These are phyloP conservation scores for Neoseiulus cucumeris DNA, from an alignment of 1,140 invertebrate species.

Conservation along the genomic window DNA sequence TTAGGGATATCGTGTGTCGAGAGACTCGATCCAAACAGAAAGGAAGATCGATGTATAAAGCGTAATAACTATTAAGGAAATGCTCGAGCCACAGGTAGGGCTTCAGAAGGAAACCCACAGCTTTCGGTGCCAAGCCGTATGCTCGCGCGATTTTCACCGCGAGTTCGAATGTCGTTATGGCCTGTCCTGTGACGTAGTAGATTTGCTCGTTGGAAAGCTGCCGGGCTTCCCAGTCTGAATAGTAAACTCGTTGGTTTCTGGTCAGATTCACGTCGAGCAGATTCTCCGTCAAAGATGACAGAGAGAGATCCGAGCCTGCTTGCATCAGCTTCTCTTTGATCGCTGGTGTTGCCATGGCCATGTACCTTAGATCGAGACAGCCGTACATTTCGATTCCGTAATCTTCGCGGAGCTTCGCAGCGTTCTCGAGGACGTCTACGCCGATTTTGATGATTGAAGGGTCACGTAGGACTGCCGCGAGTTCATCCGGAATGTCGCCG, in stretches of 20 bases:
- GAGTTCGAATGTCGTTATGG: background rate
- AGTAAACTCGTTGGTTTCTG: background rate
- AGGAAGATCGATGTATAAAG: background rate
- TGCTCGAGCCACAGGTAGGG: background rate
- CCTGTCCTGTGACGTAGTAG: background rate
- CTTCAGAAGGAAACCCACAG: slow-evolving; percentile 11
- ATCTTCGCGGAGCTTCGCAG: slow-evolving; percentile 41
- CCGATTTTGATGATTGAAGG: slow-evolving; percentile 47
- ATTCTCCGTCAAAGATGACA: slow-evolving; percentile 16
- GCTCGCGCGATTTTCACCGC: background rate
- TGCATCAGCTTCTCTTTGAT: background rate
- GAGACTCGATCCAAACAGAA: background rate
- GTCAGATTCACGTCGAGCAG: background rate
- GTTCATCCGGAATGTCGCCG: slow-evolving; percentile 32
- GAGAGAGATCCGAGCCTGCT: slow-evolving; percentile 15
- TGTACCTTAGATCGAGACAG: slow-evolving; percentile 46
- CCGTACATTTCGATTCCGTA: slow-evolving; percentile 41
- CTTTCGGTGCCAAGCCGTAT: background rate
- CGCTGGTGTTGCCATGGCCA: slow-evolving; percentile 32
- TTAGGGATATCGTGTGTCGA: background rate
- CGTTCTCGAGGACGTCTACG: slow-evolving; percentile 46
- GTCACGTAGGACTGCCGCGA: slow-evolving; percentile 34
- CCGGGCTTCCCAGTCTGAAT: slow-evolving; percentile 18
- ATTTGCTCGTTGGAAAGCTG: slow-evolving; percentile 14
- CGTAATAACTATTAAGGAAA: background rate